Evolutionary conservation across 2,797 vertebrate genomes (phyloP).

Genomic region (Mastacembelus armatus): DNA sequence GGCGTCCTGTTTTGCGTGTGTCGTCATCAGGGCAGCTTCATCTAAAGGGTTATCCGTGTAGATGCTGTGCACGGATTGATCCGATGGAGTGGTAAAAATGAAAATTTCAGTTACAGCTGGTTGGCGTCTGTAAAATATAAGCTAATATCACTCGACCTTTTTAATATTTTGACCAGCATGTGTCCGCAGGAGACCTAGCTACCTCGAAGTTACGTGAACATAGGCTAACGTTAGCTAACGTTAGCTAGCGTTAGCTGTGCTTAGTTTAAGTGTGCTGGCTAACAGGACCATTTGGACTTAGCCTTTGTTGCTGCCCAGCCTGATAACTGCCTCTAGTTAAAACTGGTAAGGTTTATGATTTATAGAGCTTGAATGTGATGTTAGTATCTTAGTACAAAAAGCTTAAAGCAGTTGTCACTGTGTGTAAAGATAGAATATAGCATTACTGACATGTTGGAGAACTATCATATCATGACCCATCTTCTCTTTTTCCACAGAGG

Average conservation of each 20-base stretch:
- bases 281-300: background rate
- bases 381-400: background rate
- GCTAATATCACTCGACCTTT: background rate
- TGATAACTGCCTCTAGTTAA: background rate
- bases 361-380: background rate
- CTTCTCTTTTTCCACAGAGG: slow-evolving; percentile 24
- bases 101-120: background rate
- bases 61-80: slow-evolving; percentile 40
- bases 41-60: slow-evolving; percentile 32
- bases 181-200: background rate
- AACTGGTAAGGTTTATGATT: too few species aligned
- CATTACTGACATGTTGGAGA: background rate
- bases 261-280: slow-evolving; percentile 38
- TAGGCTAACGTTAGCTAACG: slow-evolving; percentile 52
- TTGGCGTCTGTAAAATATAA: background rate
- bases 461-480: background rate
- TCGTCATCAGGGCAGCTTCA: slow-evolving; percentile 60
- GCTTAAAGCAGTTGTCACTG: background rate
- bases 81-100: slow-evolving; percentile 59
- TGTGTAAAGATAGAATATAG: background rate
- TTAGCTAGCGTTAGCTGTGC: slow-evolving; percentile 47
- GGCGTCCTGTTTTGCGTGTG: slow-evolving; percentile 36
- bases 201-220: slow-evolving; percentile 32
- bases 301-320: background rate
- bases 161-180: background rate